These are phyloP conservation scores for Trichonephila clavipes DNA, from an alignment of 1,140 invertebrate genomes.

Conservation along the genomic window DNA sequence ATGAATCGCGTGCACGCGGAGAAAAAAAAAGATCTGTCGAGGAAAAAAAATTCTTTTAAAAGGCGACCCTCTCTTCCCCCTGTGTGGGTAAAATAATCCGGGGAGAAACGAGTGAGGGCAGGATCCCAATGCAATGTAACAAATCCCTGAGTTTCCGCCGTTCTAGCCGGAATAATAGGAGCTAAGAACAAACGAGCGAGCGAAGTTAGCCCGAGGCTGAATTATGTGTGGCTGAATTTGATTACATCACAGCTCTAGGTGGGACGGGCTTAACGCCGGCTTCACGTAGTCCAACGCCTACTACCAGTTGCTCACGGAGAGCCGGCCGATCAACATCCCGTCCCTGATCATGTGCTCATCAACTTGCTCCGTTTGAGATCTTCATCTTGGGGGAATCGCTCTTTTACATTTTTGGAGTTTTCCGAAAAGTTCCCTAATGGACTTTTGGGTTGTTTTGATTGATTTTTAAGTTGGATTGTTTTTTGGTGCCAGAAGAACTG, in stretches of 20 bases:
- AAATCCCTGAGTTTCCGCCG: constrained; percentile 62
- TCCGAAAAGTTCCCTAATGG: neutral
- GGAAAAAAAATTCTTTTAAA: constrained; percentile 29
- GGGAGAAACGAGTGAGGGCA: neutral
- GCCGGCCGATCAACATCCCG: constrained; percentile 58
- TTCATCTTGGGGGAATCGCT: neutral
- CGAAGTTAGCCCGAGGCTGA: constrained; percentile 59
- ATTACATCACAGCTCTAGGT: constrained; percentile 69
- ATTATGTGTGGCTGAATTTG: constrained; percentile 71
- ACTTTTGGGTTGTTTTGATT: constrained; percentile 3
- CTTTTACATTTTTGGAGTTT: neutral
- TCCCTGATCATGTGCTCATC: constrained; percentile 29
- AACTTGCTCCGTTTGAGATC: neutral
- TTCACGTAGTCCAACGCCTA: constrained; percentile 63
- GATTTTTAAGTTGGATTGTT: neutral
- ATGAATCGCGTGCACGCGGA: constrained; percentile 37
- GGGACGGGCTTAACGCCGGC: constrained; percentile 53
- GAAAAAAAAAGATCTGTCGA: neutral
- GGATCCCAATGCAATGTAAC: constrained; percentile 50
- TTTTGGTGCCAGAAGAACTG: neutral
- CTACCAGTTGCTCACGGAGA: constrained; percentile 68
- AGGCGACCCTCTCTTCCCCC: neutral
- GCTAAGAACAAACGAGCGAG: constrained; percentile 66
- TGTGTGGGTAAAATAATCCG: constrained; percentile 12
- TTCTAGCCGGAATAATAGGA: constrained; percentile 53